These are phyloP conservation scores for Drosophila nigricruria DNA, from an alignment of 2,888 invertebrate species.

Conservation along the genomic window DNA sequence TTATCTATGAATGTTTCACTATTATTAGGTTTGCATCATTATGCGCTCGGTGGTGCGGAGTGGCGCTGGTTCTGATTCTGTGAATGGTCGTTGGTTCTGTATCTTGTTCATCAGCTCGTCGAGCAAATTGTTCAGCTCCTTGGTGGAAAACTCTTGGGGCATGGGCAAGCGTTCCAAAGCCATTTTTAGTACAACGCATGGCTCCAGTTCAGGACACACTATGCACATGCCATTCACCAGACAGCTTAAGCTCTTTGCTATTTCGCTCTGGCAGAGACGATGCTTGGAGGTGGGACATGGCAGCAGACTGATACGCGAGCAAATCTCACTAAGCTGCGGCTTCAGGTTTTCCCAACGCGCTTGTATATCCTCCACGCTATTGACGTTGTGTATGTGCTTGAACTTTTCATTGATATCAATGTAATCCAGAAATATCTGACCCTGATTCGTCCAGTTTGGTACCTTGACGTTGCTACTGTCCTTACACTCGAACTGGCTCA, in stretches of 20 bases:
- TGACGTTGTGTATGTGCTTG: conserved; percentile 80
- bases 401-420: conserved; percentile 88
- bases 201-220: conserved; percentile 83
- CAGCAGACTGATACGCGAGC: conserved; percentile 84
- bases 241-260: conserved; percentile 84
- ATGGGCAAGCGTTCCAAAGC: conserved; percentile 84
- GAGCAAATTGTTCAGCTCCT: conserved; percentile 80
- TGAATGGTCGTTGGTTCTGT: conserved; percentile 56
- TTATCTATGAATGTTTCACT: conserved; percentile 10
- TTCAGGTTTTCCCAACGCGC: conserved; percentile 85
- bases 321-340: conserved; percentile 84
- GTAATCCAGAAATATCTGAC: conserved; percentile 90
- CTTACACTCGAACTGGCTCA: conserved; percentile 87
- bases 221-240: conserved; percentile 84
- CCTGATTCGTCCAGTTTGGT: conserved; percentile 90
- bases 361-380: conserved; percentile 83
- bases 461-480: conserved; percentile 86
- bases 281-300: conserved; percentile 85
- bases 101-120: conserved; percentile 80
- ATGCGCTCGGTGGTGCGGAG: conserved; percentile 2
- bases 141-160: conserved; percentile 85
- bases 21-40: conserved; percentile 21
- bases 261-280: conserved; percentile 85
- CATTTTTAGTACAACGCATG: conserved; percentile 82
- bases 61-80: background rate